These are phyloP conservation scores for Loris lydekkerianus DNA, from an alignment of 2,797 vertebrate species.

Conservation along the genomic window DNA sequence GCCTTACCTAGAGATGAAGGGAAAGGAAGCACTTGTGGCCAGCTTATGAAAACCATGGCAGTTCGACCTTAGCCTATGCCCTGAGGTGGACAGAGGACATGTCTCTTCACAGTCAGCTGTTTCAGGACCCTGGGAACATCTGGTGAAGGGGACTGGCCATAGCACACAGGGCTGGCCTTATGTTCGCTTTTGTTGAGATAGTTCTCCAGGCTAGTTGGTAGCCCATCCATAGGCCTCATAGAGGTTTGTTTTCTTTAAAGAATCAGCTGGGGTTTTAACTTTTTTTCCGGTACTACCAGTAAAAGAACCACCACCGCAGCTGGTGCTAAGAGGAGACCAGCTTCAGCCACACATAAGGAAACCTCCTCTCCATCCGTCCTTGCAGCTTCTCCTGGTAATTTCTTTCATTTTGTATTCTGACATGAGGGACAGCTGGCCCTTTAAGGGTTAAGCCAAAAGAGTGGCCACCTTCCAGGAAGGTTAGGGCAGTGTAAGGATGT, in stretches of 20 bases:
- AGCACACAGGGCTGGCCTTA: not conserved
- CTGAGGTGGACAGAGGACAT: rapidly evolving
- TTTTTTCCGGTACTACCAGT: slow-evolving; percentile 18
- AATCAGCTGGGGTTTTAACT: not conserved
- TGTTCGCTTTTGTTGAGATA: not conserved
- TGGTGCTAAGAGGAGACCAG: rapidly evolving
- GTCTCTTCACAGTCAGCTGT: rapidly evolving
- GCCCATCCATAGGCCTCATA: not conserved
- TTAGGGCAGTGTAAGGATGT: rapidly evolving
- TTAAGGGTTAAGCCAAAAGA: not conserved
- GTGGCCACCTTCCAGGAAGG: not conserved
- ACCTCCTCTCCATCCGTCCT: not conserved
- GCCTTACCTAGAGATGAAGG: not conserved
- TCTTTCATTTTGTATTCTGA: not conserved
- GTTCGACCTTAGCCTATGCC: not conserved
- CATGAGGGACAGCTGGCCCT: not conserved
- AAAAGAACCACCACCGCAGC: not conserved
- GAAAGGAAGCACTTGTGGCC: not conserved
- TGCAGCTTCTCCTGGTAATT: slow-evolving; percentile 80
- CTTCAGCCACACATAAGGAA: not conserved
- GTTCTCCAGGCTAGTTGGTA: not conserved
- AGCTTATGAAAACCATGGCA: not conserved
- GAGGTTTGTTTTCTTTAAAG: slow-evolving; percentile 35
- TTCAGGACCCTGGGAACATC: not conserved
- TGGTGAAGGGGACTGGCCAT: rapidly evolving